A percentile compares a stretch with the other conserved stretches of the same genome.
Conservation (phyloP, 2,113 vertebrate species). For the Grammomys surdaster region DNA sequence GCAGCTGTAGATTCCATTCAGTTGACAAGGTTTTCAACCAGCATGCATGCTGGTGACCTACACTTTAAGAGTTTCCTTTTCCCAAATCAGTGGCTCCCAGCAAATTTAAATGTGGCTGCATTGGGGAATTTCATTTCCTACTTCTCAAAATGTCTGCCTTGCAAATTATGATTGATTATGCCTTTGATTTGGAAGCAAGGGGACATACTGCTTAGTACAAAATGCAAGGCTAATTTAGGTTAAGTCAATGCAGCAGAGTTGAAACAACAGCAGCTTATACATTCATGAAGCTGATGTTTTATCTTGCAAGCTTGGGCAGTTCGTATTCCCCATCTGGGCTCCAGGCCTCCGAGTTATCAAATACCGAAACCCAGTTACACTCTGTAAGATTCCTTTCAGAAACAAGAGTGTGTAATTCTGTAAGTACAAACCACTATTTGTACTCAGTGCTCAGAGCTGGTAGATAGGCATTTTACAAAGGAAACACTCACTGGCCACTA, state of each 20-base stretch:
- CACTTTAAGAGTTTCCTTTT: not conserved
- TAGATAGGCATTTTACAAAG: slow-evolving; percentile 21
- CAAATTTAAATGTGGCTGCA: slow-evolving; percentile 69
- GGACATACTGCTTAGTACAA: slow-evolving; percentile 34
- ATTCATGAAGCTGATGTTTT: not conserved
- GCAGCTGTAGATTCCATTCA: not conserved
- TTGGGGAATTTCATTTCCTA: slow-evolving; percentile 72
- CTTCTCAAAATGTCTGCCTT: slow-evolving; percentile 70
- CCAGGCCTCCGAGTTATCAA: not conserved
- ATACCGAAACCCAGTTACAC: not conserved
- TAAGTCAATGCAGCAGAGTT: not conserved
- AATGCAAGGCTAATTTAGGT: slow-evolving; percentile 53
- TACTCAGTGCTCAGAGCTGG: not conserved
- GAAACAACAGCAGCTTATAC: not conserved
- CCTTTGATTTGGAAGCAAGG: slow-evolving; percentile 69
- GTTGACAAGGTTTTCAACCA: not conserved
- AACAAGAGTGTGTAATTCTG: not conserved
- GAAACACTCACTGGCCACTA: not conserved
- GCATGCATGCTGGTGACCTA: slow-evolving; percentile 27
- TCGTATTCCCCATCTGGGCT: not conserved
- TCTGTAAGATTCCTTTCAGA: not conserved
- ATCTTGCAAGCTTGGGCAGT: not conserved
- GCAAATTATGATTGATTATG: slow-evolving; percentile 80
- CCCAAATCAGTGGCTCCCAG: slow-evolving; percentile 32
- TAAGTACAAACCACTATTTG: slow-evolving; percentile 30